Conservation (phyloP, 2,797 vertebrate species). For the Acomys russatus region DNA sequence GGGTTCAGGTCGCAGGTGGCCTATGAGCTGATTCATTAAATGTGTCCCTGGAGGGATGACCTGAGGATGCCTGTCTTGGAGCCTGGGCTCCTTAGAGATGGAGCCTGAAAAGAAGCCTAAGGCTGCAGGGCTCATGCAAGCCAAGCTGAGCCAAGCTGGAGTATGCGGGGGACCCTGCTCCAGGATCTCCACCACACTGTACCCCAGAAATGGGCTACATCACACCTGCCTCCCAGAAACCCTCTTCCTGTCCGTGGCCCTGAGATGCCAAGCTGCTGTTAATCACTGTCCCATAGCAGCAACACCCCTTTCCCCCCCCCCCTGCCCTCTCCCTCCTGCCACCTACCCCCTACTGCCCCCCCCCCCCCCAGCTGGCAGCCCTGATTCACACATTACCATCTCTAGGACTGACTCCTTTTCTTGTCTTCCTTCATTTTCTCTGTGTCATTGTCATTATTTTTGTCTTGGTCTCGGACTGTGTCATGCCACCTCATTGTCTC, state of each 20-base stretch:
- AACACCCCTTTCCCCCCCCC: too few relatives aligned
- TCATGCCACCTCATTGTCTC: not conserved
- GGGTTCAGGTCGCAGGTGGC: slow-evolving; percentile 80
- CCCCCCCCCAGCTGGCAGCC: slow-evolving; percentile 35
- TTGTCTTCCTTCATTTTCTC: slow-evolving; percentile 19
- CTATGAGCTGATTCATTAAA: slow-evolving; percentile 77
- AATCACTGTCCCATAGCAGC: slow-evolving; percentile 43
- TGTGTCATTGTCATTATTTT: not conserved
- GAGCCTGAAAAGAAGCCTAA: slow-evolving; percentile 30
- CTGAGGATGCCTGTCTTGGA: slow-evolving; percentile 51
- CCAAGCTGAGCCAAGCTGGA: not conserved
- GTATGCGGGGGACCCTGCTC: not conserved
- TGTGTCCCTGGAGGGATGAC: slow-evolving; percentile 76
- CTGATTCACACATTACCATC: not conserved
- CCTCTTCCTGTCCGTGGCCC: not conserved
- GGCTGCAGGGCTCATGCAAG: slow-evolving; percentile 11
- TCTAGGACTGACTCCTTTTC: not conserved
- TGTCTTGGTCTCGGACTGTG: not conserved
- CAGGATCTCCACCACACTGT: not conserved
- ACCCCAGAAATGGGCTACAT: not conserved
- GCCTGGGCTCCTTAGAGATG: slow-evolving; percentile 48
- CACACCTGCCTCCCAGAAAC: not conserved
- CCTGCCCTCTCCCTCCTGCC: too few relatives aligned
- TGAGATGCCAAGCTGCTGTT: slow-evolving; percentile 23
- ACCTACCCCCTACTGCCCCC: too few relatives aligned